A percentile compares a stretch with the other conserved stretches of the same genome.
Evolutionary conservation across 2,888 invertebrate genomes (phyloP).

Genomic region (Lithophane semibrunnea): DNA sequence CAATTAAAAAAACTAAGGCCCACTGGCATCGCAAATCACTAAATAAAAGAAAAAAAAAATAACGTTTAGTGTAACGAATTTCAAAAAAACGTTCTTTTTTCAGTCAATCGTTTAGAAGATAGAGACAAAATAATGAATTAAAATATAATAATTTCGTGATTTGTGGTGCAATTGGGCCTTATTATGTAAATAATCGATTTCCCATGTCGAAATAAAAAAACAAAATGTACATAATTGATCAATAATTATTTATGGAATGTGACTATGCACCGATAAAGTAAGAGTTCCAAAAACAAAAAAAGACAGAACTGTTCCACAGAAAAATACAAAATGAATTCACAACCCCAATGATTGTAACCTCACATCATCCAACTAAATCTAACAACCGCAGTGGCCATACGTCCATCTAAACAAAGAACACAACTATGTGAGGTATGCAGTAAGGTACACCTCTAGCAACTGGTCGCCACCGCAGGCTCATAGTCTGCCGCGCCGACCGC

Average conservation of each 20-base stretch:
- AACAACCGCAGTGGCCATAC: slow-evolving; percentile 42
- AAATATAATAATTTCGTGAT: too few species aligned
- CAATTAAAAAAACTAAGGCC: background rate
- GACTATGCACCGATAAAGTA: background rate
- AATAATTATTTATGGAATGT: background rate
- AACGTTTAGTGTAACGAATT: too few species aligned
- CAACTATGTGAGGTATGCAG: slow-evolving; percentile 61
- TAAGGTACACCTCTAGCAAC: slow-evolving; percentile 64
- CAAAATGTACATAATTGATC: background rate
- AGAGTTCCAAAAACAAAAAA: background rate
- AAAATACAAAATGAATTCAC: background rate
- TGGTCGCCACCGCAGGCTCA: slow-evolving; percentile 63
- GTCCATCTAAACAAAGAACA: slow-evolving; percentile 42
- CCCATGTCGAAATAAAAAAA: background rate
- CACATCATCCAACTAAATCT: slow-evolving; percentile 26
- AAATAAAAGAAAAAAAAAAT: too few species aligned
- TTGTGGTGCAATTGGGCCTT: too few species aligned
- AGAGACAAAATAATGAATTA: too few species aligned
- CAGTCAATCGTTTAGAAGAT: too few species aligned
- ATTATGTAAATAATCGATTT: background rate
- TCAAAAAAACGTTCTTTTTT: too few species aligned
- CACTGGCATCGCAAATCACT: too few species aligned
- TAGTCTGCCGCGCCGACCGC: slow-evolving; percentile 53
- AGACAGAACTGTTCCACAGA: background rate
- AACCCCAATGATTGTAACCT: background rate